A percentile compares a stretch with the other conserved stretches of the same genome.
phyloP scores from a whole-genome alignment of 1,140 invertebrate genomes.

The Paraescarpia echinospica region DNA sequence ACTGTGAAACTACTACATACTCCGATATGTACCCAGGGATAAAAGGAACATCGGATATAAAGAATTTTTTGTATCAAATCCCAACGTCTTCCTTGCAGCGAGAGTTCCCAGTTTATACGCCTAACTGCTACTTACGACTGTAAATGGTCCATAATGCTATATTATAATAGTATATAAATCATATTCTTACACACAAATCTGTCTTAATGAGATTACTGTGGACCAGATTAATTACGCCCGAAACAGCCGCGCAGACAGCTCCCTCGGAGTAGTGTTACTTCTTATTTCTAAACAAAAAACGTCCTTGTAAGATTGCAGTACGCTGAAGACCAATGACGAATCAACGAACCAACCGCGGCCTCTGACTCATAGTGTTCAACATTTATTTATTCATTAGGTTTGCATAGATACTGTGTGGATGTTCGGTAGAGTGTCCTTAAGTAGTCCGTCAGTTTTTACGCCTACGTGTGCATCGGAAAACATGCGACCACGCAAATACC shows the following conservation, averaged over 20 bases:
- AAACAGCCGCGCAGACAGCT: background rate
- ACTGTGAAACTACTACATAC: too few relatives aligned
- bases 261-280: background rate
- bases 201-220: background rate
- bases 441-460: background rate
- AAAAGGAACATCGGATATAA: too few relatives aligned
- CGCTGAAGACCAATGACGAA: background rate
- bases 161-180: too few relatives aligned
- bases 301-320: background rate
- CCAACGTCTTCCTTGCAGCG: too few relatives aligned
- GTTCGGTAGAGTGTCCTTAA: background rate
- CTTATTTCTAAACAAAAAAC: background rate
- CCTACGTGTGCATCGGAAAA: background rate
- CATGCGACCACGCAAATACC: background rate
- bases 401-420: background rate
- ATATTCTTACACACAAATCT: background rate
- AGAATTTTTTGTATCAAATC: too few relatives aligned
- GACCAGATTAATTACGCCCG: background rate
- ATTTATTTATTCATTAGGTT: conserved; percentile 1
- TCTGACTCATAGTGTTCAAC: background rate
- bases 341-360: background rate
- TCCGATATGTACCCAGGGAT: too few relatives aligned
- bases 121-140: too few relatives aligned
- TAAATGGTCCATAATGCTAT: too few relatives aligned
- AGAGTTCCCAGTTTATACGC: too few relatives aligned